phyloP scores from a whole-genome alignment of 2,888 invertebrate genomes.

The Phymatocera aterrima region DNA sequence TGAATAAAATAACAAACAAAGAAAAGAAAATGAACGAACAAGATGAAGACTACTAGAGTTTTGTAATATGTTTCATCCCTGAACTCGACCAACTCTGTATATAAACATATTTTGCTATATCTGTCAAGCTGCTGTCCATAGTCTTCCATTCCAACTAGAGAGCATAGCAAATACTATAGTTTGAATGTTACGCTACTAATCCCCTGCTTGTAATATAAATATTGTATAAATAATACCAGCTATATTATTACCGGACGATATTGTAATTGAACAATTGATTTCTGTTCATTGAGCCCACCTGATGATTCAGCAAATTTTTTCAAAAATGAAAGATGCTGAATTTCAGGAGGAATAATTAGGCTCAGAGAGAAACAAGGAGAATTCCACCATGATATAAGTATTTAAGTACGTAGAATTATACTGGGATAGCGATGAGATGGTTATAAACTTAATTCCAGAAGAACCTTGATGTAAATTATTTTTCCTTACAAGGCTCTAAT shows the following conservation, averaged over 20 bases:
- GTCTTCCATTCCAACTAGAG: conserved; percentile 40
- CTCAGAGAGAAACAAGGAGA: too few relatives aligned
- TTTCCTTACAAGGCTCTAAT: conserved; percentile 10
- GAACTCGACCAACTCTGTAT: conserved; percentile 16
- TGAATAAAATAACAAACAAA: neutral
- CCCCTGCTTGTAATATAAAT: conserved; percentile 7
- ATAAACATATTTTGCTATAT: neutral
- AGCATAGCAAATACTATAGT: conserved; percentile 21
- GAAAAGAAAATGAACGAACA: neutral
- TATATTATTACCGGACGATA: neutral
- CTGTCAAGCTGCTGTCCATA: conserved; percentile 36
- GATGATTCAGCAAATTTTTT: neutral
- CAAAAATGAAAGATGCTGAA: neutral
- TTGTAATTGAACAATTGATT: neutral
- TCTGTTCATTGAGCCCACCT: neutral
- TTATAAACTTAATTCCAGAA: conserved; percentile 9
- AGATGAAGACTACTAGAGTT: neutral
- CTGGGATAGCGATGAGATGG: neutral
- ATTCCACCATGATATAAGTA: neutral
- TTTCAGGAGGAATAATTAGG: neutral
- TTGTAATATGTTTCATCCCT: conserved; percentile 3
- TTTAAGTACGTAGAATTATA: neutral
- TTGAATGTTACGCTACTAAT: conserved; percentile 12
- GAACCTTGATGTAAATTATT: conserved; percentile 22
- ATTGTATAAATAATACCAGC: neutral